Evolutionary conservation across 2,888 invertebrate genomes (phyloP).

Genomic region (Dynastes hyllus): DNA sequence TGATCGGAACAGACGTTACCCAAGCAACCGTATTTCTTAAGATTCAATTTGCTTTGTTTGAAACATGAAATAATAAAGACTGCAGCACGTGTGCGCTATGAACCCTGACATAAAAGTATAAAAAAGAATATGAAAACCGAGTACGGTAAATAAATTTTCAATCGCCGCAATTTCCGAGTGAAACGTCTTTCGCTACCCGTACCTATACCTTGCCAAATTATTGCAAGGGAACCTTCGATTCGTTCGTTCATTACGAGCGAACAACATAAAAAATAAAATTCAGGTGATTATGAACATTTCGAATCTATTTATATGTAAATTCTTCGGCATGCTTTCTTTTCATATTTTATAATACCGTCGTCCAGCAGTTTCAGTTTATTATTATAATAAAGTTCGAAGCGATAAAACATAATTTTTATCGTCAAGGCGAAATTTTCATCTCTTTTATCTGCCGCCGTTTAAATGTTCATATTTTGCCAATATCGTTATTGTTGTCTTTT

Average conservation of each 20-base stretch:
- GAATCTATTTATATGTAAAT: conserved; percentile 60
- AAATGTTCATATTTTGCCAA: conserved; percentile 29
- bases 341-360: conserved; percentile 20
- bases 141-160: conserved; percentile 47
- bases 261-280: conserved; percentile 58
- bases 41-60: conserved; percentile 48
- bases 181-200: conserved; percentile 25
- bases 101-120: conserved; percentile 44
- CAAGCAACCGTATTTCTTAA: conserved; percentile 25
- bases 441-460: conserved; percentile 19
- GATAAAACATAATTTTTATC: conserved; percentile 33
- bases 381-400: conserved; percentile 37
- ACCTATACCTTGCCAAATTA: conserved; percentile 46
- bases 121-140: conserved; percentile 37
- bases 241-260: conserved; percentile 57
- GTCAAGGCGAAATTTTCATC: conserved; percentile 16
- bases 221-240: conserved; percentile 22
- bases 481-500: conserved; percentile 24
- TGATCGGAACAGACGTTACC: conserved; percentile 8
- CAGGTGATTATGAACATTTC: conserved; percentile 57
- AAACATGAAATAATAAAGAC: conserved; percentile 52
- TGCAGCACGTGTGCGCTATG: conserved; percentile 51
- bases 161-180: conserved; percentile 46
- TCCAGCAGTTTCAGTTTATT: conserved; percentile 46
- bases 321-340: conserved; percentile 52